Base-by-base conservation (phyloP, 1,140 invertebrate genomes). In the Drosophila kikkawai region DNA sequence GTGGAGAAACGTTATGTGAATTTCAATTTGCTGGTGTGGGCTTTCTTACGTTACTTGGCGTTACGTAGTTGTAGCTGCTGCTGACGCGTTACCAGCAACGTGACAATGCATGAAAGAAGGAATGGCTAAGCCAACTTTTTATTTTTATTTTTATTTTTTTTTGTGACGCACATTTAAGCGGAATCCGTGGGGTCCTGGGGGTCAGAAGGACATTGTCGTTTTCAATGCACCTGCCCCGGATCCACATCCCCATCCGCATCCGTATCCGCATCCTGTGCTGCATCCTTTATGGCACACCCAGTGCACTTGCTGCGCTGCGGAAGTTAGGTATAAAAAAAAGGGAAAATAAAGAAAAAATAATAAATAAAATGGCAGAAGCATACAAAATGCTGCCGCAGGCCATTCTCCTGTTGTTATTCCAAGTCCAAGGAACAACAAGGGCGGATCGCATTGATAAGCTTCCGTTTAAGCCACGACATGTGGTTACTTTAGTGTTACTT, bases 21-120 rank as follows among this genome's bases (percentile, higher is more conserved):
- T 86, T 79, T 86, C 83, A 86, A 86, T 86, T 78, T 42, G 57
- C 45, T 55, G 39, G 78, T 81, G 82, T 65, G 83, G 75, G 82
- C 75, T 87, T 82, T 87, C 83, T 82, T 82, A 69, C 71, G 42
- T 76, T 77, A 71, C 66, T 48, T 44, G 19, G 59, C 71, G 71
- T 50, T 78, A 74, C 80, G 79, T 81, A 76, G 53, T 34, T 56
- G 53, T 56, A 39, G 53, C 36, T 32, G 68, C 64, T 69, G 64
- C 51, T 71, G 68, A 74, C 70, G 70, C 70, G 45, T 73, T 74
- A 22, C 55, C 22, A 19, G 55, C 70, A 74, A 74, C 70, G 70
- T 74, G 68, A 74, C 70, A 44, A 41, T 29, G 55, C 67, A 50
- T 44, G n/a, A 26, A 71, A 34, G 67, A 26, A 26, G 45, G 50